Base-by-base conservation (phyloP, 1,140 invertebrate species). In the Pogonomyrmex californicus region DNA sequence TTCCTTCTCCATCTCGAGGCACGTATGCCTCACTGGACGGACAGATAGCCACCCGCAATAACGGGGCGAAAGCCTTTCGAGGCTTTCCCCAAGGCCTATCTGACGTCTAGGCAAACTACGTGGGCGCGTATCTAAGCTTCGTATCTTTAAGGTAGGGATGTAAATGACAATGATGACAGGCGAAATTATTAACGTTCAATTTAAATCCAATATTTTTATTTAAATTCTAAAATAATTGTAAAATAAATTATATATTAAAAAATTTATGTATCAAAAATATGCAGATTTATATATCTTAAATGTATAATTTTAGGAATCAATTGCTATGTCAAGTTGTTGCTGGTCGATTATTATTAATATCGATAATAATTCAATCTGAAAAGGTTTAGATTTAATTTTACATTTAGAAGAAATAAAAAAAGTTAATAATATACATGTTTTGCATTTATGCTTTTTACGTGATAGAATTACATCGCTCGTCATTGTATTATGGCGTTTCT, bases 1-100 rank as follows among this genome's bases (percentile, higher is more conserved):
- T 90, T 90, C 79, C 87, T 81, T 56, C 56, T 75, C 63, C 79
- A 81, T 83, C 88, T 75, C 66, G 87, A 89, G 76, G 87, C 87
- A 88, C 76, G 90, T 90, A 91, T 92, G 89, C 86, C 66, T 92
- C 86, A 44, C 88, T 77, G 90, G 88, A 88, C 87, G 82, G 87
- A 91, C 87, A 91, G 86, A 93, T 93, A 87, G 88, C 70, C 87
- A 44, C 51, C 83, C 70, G 88, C 90, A 87, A 89, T 92, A 91
- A 93, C 90, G 82, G 77, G 86, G 87, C 92, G 91, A 79, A 82
- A 87, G 83, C 65, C 41, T 68, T 85, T 71, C 51, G 51, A 82
- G 51, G 51, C 79, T 73, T 73, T 83, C 41, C 54, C 30, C 33
- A 83, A 44, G 54, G 30, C 12, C 54, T 71, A 73, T 68, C 62